Percentiles rank a stretch among this genome's conserved stretches.
phyloP scores from a whole-genome alignment of 2,113 vertebrate genomes.

The Megalops atlanticus region DNA sequence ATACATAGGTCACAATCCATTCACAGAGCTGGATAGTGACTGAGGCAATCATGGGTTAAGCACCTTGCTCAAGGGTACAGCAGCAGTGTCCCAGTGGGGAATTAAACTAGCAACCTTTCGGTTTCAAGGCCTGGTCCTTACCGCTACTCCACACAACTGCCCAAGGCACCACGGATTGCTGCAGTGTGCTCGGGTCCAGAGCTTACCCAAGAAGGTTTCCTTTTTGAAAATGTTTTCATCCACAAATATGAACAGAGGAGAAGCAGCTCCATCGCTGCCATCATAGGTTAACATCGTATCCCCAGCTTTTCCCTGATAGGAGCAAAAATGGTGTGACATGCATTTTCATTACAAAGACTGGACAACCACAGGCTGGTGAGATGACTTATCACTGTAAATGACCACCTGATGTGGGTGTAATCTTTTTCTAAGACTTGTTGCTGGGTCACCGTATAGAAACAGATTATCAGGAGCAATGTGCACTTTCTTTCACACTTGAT shows the following conservation, averaged over 20 bases:
- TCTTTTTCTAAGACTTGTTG: background rate
- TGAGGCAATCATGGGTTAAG: too few species aligned
- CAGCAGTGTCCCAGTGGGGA: too few species aligned
- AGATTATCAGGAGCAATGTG: background rate
- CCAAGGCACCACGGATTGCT: background rate
- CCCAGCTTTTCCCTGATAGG: background rate
- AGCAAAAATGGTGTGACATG: background rate
- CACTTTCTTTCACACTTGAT: background rate
- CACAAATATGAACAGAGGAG: constrained; percentile 74
- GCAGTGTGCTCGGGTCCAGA: background rate
- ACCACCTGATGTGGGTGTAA: background rate
- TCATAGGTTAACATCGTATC: background rate
- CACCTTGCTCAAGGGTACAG: too few species aligned
- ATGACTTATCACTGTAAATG: background rate
- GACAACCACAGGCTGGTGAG: background rate
- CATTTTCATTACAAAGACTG: background rate
- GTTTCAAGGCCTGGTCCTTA: too few species aligned
- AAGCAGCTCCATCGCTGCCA: constrained; percentile 49
- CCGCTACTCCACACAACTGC: too few species aligned
- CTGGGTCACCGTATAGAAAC: background rate
- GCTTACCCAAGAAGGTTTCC: constrained; percentile 73
- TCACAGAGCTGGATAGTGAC: too few species aligned
- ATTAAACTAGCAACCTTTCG: too few species aligned
- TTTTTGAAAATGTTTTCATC: constrained; percentile 78
- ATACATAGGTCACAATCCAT: too few species aligned